Evolutionary conservation across 2,888 invertebrate genomes (phyloP).

Genomic region (Phalangium opilio): DNA sequence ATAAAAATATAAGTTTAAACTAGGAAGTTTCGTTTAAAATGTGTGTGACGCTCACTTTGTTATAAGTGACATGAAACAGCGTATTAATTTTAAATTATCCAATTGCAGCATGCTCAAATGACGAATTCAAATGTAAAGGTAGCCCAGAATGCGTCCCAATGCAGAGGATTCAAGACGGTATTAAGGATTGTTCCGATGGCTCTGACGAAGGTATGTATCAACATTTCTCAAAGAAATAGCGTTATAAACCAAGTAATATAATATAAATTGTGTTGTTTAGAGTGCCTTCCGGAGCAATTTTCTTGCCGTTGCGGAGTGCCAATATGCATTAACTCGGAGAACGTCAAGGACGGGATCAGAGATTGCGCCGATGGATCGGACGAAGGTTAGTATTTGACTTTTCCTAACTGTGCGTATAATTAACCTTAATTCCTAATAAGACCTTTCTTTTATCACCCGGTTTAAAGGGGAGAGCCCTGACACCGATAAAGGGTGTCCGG

Average conservation of each 20-base stretch:
- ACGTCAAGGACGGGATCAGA: slow-evolving; percentile 30
- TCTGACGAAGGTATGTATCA: slow-evolving; percentile 31
- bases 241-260: background rate
- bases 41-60: too few species aligned
- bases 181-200: slow-evolving; percentile 33
- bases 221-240: background rate
- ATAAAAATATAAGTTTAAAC: too few species aligned
- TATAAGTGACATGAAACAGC: too few species aligned
- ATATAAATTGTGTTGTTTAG: slow-evolving; percentile 21
- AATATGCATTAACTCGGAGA: slow-evolving; percentile 28
- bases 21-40: too few species aligned
- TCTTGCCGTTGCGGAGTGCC: slow-evolving; percentile 34
- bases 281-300: slow-evolving; percentile 31
- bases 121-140: background rate
- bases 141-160: slow-evolving; percentile 30
- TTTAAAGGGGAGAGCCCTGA: slow-evolving; percentile 8
- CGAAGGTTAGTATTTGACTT: slow-evolving; percentile 26
- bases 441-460: background rate
- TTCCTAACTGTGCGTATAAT: too few species aligned
- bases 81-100: too few species aligned
- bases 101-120: background rate
- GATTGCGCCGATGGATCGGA: slow-evolving; percentile 36
- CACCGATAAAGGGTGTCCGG: background rate
- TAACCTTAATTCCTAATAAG: too few species aligned
- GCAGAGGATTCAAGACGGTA: slow-evolving; percentile 30